phyloP scores from a whole-genome alignment of 2,797 vertebrate genomes.

The Pygocentrus nattereri region DNA sequence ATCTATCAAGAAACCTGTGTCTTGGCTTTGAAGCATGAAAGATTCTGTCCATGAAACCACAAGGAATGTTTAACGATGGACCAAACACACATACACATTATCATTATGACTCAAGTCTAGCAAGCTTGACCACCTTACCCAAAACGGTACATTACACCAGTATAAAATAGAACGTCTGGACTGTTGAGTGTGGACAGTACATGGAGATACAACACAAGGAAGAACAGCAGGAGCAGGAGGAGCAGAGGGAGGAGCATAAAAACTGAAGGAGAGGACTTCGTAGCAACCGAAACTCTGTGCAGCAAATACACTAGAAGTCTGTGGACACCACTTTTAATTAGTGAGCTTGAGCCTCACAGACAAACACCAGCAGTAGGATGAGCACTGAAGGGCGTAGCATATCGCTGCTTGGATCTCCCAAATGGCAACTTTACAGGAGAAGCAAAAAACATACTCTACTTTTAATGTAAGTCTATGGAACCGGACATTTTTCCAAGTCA shows the following conservation, averaged over 20 bases:
- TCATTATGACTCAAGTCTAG: neutral
- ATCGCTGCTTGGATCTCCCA: too few species aligned
- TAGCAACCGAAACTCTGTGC: neutral
- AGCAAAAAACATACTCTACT: too few species aligned
- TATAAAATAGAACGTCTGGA: constrained; percentile 25
- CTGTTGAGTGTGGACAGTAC: neutral
- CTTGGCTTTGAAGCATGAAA: neutral
- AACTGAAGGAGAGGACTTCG: constrained; percentile 38
- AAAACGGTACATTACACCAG: neutral
- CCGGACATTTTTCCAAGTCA: too few species aligned
- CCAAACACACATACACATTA: constrained; percentile 3
- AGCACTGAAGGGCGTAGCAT: too few species aligned
- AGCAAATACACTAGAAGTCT: neutral
- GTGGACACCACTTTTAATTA: neutral
- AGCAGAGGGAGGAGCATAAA: constrained; percentile 14
- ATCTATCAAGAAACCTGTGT: constrained; percentile 22
- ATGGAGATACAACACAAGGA: constrained; percentile 16
- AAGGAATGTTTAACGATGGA: neutral
- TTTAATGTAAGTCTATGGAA: too few species aligned
- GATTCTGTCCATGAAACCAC: neutral
- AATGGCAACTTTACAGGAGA: too few species aligned
- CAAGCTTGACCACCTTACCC: neutral
- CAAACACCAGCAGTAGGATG: too few species aligned
- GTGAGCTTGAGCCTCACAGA: too few species aligned
- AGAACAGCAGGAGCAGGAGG: constrained; percentile 29